Base-by-base conservation (phyloP, 2,888 invertebrate species). In the Clostera curtula region DNA sequence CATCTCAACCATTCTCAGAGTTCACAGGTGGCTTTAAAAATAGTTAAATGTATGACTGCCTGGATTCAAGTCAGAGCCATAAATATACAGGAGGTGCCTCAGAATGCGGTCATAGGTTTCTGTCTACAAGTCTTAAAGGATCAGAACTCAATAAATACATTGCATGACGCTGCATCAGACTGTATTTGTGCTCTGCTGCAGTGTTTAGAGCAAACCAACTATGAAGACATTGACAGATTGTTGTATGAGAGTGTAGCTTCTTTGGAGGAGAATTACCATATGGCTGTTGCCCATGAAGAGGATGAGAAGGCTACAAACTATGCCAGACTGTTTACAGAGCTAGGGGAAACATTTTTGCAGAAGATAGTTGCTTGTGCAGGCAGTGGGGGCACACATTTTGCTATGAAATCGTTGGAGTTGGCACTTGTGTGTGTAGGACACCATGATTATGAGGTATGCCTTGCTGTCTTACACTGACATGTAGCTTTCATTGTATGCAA, bases 301-400 rank as follows among this genome's bases (percentile, higher is more conserved):
- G 91, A 93, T 42, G 96, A 96, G 79, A 97, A 95, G 86, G 93
- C 95, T 2, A 89, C 94, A 37, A 97, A 97, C 68, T 97, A 95
- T 71, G 96, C 96, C 44, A 88, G 97, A 42, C 90, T 98, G 45
- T 99, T 98, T 64, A 97, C 98, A 2, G 97, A 97, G 68, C 69
- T 97, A 37, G 96, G 92, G 0, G 98, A 98, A 74, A 90, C 96
- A 4, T 93, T 97, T 68, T 82, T 98, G 43, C 90, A 92, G 40
- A 91, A 92, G 57, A 93, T 98, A 54, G 86, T 96, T 5, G 84
- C 87, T 19, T 87, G 88, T 29, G 83, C 85, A 20, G 85, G 86
- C 6, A 86, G 87, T 41, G 86, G 87, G 5, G 68, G 74, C 33
- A 85, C 87, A 10, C 93, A 94, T 70, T 93, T 91, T 74, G 90